Base-by-base conservation (phyloP, 2,888 invertebrate species). In the Poecilus cupreus region DNA sequence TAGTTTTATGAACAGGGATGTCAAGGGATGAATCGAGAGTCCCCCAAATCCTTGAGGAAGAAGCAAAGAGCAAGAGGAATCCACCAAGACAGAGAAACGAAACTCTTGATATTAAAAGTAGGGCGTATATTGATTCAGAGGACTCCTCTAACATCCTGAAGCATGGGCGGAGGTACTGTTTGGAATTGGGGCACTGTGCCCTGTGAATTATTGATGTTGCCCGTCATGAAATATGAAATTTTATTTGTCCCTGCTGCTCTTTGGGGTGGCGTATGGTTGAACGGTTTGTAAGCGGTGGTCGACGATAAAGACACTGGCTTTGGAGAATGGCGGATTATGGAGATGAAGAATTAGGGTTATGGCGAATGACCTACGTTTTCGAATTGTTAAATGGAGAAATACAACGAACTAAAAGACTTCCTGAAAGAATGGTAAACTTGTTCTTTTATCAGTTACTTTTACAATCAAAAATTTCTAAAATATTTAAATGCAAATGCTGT, bases 61-160 rank as follows among this genome's bases (percentile, higher is more conserved):
- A n/a, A 51, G 51, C 26, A 60, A 60, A 68, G 18, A 37, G 37
- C 37, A 37, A 68, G 64, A 68, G 24, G 43, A 43, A 43, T 5
- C 64, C 64, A 24, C 8, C 37, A 72, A 78, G 64, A 78, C 78
- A 80, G 72, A 72, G 37, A 13, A 75, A 75, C 81, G 57, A 60
- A 75, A 80, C 81, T 81, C 75, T 81, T 81, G 75, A 81, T 81
- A 81, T 81, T 81, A 81, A 81, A 81, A 81, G 75, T 81, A 81
- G 81, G 75, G 75, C 81, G 81, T 81, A 57, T 81, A 81, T 81
- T 81, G 81, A 81, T 81, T 81, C 81, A 64, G 81, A 49, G 60
- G 80, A 72, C 22, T 49, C 64, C 46, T 43, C 70, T 80, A 70
- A 64, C 64, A 64, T 72, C 54, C 54, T 49, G 43, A 26, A 4